Evolutionary conservation across 2,113 vertebrate species (phyloP).

Genomic region (Sus scrofa): T2T-Sscrofa CM000825.6:71356501-71357000

Average conservation of each 20-base stretch:
- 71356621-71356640: conserved; percentile 7
- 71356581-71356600: background rate
- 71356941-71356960: too few relatives aligned
- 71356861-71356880: conserved; percentile 23
- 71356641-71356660: conserved; percentile 44
- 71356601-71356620: background rate
- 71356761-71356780: conserved; percentile 9
- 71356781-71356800: conserved; percentile 14
- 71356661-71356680: background rate
- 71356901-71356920: conserved; percentile 24
- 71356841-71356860: conserved; percentile 45
- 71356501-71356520: background rate
- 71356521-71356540: background rate
- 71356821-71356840: conserved; percentile 51
- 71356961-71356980: too few relatives aligned
- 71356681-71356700: background rate
- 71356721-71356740: conserved; percentile 34
- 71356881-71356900: background rate
- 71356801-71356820: background rate
- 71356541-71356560: background rate
- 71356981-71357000: too few relatives aligned
- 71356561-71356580: conserved; percentile 16
- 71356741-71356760: background rate
- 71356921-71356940: too few relatives aligned
- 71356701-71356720: conserved; percentile 52